Conservation (phyloP, 2,888 invertebrate species). For the Stenurella melanura region DNA sequence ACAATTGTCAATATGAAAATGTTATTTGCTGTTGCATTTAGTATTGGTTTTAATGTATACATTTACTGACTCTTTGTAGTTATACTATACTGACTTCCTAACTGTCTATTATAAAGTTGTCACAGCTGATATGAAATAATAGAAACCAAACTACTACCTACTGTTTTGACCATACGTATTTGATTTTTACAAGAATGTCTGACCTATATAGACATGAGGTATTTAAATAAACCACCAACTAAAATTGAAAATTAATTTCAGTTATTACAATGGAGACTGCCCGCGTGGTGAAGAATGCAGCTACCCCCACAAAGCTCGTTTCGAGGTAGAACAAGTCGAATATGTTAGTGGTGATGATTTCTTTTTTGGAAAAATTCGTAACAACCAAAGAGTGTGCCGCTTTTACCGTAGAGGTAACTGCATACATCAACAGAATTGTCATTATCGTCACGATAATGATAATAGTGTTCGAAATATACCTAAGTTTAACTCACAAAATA, state of each 20-base stretch:
- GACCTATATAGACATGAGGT: background rate
- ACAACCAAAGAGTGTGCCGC: conserved; percentile 59
- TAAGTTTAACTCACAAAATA: conserved; percentile 47
- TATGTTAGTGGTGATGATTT: conserved; percentile 53
- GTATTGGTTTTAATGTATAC: background rate
- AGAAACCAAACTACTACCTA: background rate
- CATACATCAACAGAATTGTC: conserved; percentile 62
- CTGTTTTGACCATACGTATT: conserved; percentile 1
- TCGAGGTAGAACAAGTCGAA: conserved; percentile 57
- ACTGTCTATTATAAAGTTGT: background rate
- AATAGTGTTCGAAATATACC: conserved; percentile 35
- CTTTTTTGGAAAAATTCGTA: conserved; percentile 54
- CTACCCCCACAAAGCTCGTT: conserved; percentile 54
- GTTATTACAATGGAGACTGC: conserved; percentile 56
- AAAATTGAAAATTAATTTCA: conserved; percentile 45
- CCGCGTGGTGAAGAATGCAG: conserved; percentile 52
- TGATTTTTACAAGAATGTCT: conserved; percentile 1
- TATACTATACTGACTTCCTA: background rate
- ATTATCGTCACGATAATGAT: conserved; percentile 61
- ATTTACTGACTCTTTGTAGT: background rate
- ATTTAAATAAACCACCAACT: background rate
- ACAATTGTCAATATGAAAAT: background rate
- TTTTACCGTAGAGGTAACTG: conserved; percentile 62
- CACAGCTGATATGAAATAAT: background rate
- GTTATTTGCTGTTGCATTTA: background rate